phyloP scores from a whole-genome alignment of 1,140 invertebrate genomes.

The Rhopalosiphum padi region DNA sequence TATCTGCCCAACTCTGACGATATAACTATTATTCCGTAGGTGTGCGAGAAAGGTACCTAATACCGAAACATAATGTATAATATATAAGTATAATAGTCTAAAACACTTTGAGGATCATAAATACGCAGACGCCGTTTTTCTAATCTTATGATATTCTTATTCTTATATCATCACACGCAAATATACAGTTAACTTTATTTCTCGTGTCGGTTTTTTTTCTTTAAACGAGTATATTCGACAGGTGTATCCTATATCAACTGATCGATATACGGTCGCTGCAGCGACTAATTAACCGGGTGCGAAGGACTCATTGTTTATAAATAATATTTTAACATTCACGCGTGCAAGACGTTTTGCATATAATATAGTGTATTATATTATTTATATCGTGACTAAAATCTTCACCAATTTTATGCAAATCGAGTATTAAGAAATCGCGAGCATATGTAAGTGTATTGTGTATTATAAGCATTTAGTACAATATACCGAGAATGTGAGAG shows the following conservation, averaged over 20 bases:
- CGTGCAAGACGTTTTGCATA: neutral
- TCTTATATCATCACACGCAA: neutral
- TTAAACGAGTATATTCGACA: neutral
- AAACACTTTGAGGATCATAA: neutral
- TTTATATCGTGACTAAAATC: no score
- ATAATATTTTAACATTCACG: neutral
- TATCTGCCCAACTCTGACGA: neutral
- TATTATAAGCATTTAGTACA: no score
- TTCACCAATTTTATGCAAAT: no score
- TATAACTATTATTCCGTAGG: neutral
- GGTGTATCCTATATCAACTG: neutral
- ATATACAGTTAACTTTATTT: neutral
- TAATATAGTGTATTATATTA: neutral
- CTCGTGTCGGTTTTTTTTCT: neutral
- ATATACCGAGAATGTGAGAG: no score
- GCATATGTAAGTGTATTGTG: no score
- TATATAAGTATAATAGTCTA: neutral
- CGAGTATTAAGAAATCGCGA: no score
- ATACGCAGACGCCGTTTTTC: neutral
- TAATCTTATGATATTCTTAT: neutral
- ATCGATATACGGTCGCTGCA: neutral
- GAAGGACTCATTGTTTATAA: neutral
- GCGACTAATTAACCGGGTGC: neutral
- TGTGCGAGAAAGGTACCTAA: neutral
- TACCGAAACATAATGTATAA: no score